A percentile compares a stretch with the other conserved stretches of the same genome.
Conservation (phyloP, 2,113 vertebrate species). For the Anseranas semipalmata region DNA sequence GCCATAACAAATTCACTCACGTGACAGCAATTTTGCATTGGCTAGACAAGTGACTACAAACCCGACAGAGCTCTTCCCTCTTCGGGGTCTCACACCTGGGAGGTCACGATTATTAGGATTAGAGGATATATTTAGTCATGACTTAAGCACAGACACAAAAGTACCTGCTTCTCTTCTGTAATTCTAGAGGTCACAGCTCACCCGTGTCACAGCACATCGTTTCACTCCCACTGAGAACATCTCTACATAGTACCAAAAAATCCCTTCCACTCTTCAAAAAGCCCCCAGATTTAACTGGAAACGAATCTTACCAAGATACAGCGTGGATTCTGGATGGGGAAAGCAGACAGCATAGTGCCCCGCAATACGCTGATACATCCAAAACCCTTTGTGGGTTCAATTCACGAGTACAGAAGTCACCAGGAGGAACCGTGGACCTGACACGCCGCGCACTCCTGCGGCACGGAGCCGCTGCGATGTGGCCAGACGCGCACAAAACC, state of each 20-base stretch:
- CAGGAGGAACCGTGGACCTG: rapidly evolving
- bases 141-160: not conserved
- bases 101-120: not conserved
- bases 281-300: not conserved
- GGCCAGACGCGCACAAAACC: not conserved
- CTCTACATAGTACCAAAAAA: not conserved
- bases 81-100: not conserved
- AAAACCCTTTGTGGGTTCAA: not conserved
- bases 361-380: rapidly evolving
- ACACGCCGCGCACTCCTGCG: rapidly evolving
- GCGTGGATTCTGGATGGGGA: rapidly evolving
- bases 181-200: not conserved
- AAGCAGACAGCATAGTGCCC: not conserved
- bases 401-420: not conserved
- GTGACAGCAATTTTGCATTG: not conserved
- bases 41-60: not conserved
- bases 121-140: not conserved
- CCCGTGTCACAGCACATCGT: not conserved
- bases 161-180: not conserved
- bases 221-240: not conserved
- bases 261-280: not conserved
- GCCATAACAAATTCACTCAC: not conserved
- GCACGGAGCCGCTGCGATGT: rapidly evolving
- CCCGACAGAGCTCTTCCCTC: not conserved
- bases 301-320: not conserved